Evolutionary conservation across 1,140 invertebrate genomes (phyloP), one percentile per base, ranked within the genome.

Genomic region (Calephelis nemesis): DNA sequence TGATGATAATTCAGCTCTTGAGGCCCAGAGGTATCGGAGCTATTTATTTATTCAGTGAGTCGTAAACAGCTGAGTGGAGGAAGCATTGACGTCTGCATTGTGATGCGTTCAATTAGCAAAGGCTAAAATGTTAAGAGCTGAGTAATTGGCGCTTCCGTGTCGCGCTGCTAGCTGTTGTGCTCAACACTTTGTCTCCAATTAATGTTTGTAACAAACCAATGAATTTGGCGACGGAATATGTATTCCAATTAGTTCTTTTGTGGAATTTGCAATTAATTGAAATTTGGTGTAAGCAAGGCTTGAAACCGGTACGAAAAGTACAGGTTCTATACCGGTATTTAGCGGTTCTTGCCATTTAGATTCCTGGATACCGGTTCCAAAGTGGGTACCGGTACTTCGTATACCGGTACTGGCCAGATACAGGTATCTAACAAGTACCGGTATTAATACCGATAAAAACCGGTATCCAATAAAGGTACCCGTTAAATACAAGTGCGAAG

Each of bases 11-110:
- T 54, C 7, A 54, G 15, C 8, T 11, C 15, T 54, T 54, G 13
- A 19, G 50, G 50, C 50, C 7, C 50, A 19, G 19, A 45, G 63
- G 63, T 65, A 65, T 65, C 47, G 42, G 67, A 62, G 69, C 72
- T 74, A 74, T 74, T 74, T 74, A 72, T 74, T 74, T 74, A 74
- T 74, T 74, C 73, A 74, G 60, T 71, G 72, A 74, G 63, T 74
- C 67, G 67, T 54, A 63, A 73, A 74, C 66, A 65, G 47, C 73
- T 67, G 68, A 70, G 73, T 67, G 65, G 70, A 69, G 67, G 73
- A 66, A 74, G 62, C 60, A 70, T 67, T 71, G 73, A 66, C 63
- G 69, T 71, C 73, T 74, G 73, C 73, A 74, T 74, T 74, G 73
- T 74, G 73, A 74, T 74, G 67, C 68, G 50, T 72, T 74, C 73